Conservation (phyloP, 2,888 invertebrate genomes). For the Eupithecia insigniata region DNA sequence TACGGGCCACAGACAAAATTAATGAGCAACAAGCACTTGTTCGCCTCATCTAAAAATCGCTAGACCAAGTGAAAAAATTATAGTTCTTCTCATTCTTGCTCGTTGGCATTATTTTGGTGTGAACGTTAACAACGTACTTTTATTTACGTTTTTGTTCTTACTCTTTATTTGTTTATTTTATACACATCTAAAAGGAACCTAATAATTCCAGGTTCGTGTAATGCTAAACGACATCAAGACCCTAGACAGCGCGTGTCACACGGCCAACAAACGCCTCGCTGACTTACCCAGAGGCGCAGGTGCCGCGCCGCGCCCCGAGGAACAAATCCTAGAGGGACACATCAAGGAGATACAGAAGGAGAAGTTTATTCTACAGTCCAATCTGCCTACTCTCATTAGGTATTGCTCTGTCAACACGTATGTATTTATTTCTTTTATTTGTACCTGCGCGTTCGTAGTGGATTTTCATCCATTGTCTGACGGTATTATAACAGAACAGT, state of each 20-base stretch:
- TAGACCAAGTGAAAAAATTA: neutral
- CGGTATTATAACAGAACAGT: neutral
- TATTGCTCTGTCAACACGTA: slow-evolving; percentile 50
- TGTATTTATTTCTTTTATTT: slow-evolving; percentile 38
- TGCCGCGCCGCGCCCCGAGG: slow-evolving; percentile 86
- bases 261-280: slow-evolving; percentile 91
- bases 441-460: slow-evolving; percentile 16
- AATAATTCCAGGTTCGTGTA: slow-evolving; percentile 87
- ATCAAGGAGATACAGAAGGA: slow-evolving; percentile 92
- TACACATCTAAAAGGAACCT: neutral
- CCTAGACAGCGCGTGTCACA: slow-evolving; percentile 92
- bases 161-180: no score
- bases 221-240: slow-evolving; percentile 96
- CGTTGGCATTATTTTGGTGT: neutral
- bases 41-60: neutral
- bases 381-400: slow-evolving; percentile 90
- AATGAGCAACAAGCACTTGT: neutral
- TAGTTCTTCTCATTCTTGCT: neutral
- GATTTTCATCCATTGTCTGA: slow-evolving; percentile 22
- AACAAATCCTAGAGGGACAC: slow-evolving; percentile 89
- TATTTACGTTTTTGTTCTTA: no score
- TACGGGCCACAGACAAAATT: no score
- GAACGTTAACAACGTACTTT: neutral
- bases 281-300: slow-evolving; percentile 82
- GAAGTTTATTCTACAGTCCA: slow-evolving; percentile 91